phyloP scores from a whole-genome alignment of 1,140 invertebrate species.

The Elysia chlorotica region DNA sequence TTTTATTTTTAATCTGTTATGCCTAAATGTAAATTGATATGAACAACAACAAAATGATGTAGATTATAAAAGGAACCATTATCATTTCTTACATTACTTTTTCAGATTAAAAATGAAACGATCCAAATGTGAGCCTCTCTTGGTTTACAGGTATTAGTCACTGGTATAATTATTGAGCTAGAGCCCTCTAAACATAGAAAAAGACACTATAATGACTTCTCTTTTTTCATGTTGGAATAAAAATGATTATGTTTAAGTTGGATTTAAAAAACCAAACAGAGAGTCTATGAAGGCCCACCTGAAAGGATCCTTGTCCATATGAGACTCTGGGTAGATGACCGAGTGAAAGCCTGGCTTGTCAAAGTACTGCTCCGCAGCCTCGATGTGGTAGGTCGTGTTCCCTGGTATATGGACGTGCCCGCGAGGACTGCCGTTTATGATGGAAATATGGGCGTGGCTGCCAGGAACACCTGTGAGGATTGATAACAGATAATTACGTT shows the following conservation, averaged over 20 bases:
- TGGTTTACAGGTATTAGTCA: background rate
- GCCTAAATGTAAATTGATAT: no score
- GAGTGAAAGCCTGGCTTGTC: slow-evolving; percentile 75
- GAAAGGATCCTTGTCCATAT: slow-evolving; percentile 76
- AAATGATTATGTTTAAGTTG: background rate
- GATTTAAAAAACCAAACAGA: background rate
- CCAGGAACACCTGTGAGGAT: slow-evolving; percentile 45
- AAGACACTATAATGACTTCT: background rate
- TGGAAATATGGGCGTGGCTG: slow-evolving; percentile 72
- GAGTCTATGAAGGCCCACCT: slow-evolving; percentile 35
- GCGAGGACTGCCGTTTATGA: slow-evolving; percentile 92
- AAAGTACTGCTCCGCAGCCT: slow-evolving; percentile 78
- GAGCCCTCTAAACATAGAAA: background rate
- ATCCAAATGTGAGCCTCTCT: background rate
- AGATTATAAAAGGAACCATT: no score
- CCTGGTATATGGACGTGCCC: slow-evolving; percentile 84
- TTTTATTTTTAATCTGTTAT: no score
- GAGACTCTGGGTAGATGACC: slow-evolving; percentile 91
- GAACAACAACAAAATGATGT: no score
- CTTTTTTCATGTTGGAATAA: background rate
- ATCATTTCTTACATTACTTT: no score
- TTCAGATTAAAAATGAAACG: no score
- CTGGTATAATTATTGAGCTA: background rate
- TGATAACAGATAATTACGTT: background rate
- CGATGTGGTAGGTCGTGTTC: slow-evolving; percentile 85